Base-by-base conservation (phyloP, 1,140 invertebrate genomes). In the Ceratosolen fusciceps region DNA sequence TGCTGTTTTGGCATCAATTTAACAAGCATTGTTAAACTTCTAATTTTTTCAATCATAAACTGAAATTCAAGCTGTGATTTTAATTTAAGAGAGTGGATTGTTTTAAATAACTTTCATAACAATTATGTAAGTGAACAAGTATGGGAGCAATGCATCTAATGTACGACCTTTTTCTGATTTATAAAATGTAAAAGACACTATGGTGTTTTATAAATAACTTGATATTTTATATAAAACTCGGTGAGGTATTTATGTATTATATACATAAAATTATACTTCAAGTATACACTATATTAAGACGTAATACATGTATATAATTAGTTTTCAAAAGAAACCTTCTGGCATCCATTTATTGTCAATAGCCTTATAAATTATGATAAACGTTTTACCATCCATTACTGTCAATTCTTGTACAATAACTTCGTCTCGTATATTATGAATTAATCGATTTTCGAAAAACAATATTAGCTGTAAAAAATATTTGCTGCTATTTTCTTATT, bases 121-220 rank as follows among this genome's bases (percentile, higher is more conserved):
- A 5, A n/a, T n/a, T n/a, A 67, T 12, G 14, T 65, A 14, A 14
- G 5, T 8, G 39, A 43, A 43, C n/a, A n/a, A n/a, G n/a, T n/a
- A n/a, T n/a, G n/a, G n/a, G n/a, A 43, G 12, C 5, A 43, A 43
- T 37, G 26, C 29, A 34, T 26, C 37, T 47, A 24, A 62, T 34
- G 56, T 16, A 56, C 24, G 43, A 74, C 37, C 47, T 37, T 56
- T 74, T 74, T 43, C 24, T 43, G 14, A 74, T 47, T 62, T 37
- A 43, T n/a, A n/a, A n/a, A n/a, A n/a, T n/a, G n/a, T n/a, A n/a
- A n/a, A n/a, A n/a, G n/a, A n/a, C n/a, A n/a, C n/a, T n/a, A 74
- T 62, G 62, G 58, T 47, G 58, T 60, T 62, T 37, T n/a, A n/a
- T n/a, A 29, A 43, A 47, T 47, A n/a, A 24, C 37, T 60, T 2